Evolutionary conservation across 2,888 invertebrate species (phyloP).

Genomic region (Nesidiocoris tenuis): DNA sequence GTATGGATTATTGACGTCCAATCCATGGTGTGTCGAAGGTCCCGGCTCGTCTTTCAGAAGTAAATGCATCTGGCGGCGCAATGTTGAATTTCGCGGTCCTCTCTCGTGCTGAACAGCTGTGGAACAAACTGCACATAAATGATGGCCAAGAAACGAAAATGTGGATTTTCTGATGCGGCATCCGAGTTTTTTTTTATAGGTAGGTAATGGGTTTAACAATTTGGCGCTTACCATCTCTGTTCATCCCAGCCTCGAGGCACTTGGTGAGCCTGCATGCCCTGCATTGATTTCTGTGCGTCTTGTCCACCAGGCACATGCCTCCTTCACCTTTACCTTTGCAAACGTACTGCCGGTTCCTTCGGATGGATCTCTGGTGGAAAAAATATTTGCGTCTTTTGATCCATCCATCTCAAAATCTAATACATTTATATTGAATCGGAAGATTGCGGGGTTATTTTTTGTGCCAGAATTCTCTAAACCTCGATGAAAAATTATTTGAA

Average conservation of each 20-base stretch:
- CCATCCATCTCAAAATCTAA: not conserved
- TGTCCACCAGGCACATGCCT: slow-evolving; percentile 86
- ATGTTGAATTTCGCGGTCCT: slow-evolving; percentile 92
- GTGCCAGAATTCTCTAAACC: too few species aligned
- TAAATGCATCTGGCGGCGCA: slow-evolving; percentile 81
- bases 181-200: not conserved
- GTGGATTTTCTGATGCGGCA: not conserved
- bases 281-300: slow-evolving; percentile 94
- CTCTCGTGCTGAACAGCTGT: slow-evolving; percentile 97
- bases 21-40: slow-evolving; percentile 50
- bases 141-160: not conserved
- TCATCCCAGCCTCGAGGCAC: slow-evolving; percentile 92
- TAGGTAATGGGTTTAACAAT: not conserved
- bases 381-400: not conserved
- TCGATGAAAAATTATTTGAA: too few species aligned
- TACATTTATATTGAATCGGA: too few species aligned
- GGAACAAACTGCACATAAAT: slow-evolving; percentile 49
- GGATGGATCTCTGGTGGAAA: slow-evolving; percentile 74
- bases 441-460: not conserved
- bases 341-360: slow-evolving; percentile 90
- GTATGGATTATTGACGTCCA: slow-evolving; percentile 8
- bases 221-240: slow-evolving; percentile 74
- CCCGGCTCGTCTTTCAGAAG: slow-evolving; percentile 64
- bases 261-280: slow-evolving; percentile 87
- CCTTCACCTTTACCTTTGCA: slow-evolving; percentile 90